phyloP scores from a whole-genome alignment of 2,797 vertebrate species.

The Eospalax fontanierii region DNA sequence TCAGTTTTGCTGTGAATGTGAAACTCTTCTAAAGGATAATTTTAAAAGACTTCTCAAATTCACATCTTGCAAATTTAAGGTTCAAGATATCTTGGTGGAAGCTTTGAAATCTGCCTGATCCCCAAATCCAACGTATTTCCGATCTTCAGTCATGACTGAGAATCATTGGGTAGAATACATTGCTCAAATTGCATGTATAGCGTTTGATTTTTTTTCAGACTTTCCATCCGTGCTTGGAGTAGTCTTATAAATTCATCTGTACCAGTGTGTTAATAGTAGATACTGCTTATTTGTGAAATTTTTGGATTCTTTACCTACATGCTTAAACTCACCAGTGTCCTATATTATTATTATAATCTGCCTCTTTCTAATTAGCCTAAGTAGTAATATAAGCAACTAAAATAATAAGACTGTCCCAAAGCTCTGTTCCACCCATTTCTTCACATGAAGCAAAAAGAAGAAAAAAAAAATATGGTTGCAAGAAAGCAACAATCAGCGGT shows the following conservation, averaged over 20 bases:
- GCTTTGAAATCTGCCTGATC: constrained; percentile 26
- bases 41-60: constrained; percentile 42
- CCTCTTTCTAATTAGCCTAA: background rate
- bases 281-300: constrained; percentile 10
- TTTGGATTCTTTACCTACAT: constrained; percentile 1
- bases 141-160: background rate
- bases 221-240: background rate
- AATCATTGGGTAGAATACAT: constrained; percentile 16
- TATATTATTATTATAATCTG: background rate
- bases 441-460: background rate
- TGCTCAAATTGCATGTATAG: constrained; percentile 46
- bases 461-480: background rate
- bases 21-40: constrained; percentile 17
- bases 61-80: constrained; percentile 37
- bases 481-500: background rate
- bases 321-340: background rate
- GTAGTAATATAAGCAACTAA: background rate
- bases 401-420: constrained; percentile 8
- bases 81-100: constrained; percentile 24
- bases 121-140: constrained; percentile 51
- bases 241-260: constrained; percentile 36
- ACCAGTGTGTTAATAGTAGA: background rate
- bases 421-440: background rate
- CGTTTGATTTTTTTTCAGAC: background rate
- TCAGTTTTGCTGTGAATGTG: constrained; percentile 41